Evolutionary conservation across 1,140 invertebrate species (phyloP), one percentile per base, ranked within the genome.

Genomic region (Venturia canescens): DNA sequence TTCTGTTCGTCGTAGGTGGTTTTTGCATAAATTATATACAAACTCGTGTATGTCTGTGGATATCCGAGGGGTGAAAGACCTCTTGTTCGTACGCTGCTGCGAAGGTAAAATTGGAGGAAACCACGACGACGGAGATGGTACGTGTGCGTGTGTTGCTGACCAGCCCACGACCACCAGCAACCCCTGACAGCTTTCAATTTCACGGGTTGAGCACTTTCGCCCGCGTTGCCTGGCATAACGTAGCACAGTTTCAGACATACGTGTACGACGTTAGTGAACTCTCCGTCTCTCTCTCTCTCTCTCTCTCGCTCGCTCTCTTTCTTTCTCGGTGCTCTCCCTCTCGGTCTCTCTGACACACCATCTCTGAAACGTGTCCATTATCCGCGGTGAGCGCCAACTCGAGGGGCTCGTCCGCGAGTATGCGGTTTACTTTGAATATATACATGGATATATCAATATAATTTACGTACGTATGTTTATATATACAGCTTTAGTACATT

Each of bases 151-250:
- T 23, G 60, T 26, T 53, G 38, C 44, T 74, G 71, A 74, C 71
- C 38, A 69, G 76, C 78, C 38, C 77, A n/a, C 57, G 60, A 44
- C 78, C 27, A 71, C 63, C 67, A 74, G 44, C 26, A 74, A 74
- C 79, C 80, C 70, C 38, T 81, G 82, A 81, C 82, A 83, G 82
- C 80, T 81, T 83, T 83, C 82, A 81, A 83, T 83, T 83, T 83
- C 80, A 83, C 82, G 82, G 82, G 31, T 53, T 78, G 75, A 77
- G 75, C 82, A 78, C 82, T 83, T 78, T 78, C 80, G 75, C 53
- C 53, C 71, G 27, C 38, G 71, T 34, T 21, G 11, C 26, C 9
- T 66, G 34, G 4, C n/a, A 7, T 57, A n/a, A 18, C 16, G 50
- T 50, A 31, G 48, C 44, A 74, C 34, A 44, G 53, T 76, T 60